Conservation (phyloP, 2,113 vertebrate species). For the Archocentrus centrarchus region DNA sequence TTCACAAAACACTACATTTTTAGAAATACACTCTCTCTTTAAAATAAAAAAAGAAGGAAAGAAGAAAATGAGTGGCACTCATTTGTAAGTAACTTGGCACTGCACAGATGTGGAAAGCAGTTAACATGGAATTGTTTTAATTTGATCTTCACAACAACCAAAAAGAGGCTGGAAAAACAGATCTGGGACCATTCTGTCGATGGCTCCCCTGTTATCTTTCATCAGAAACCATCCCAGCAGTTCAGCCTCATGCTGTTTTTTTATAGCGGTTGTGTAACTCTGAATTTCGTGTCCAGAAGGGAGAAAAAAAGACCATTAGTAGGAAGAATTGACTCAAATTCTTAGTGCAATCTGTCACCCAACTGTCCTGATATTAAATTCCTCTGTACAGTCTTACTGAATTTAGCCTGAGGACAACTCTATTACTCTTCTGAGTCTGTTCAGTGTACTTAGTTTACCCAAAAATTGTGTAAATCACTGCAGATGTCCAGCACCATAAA, state of each 20-base stretch:
- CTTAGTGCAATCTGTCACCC: slow-evolving; percentile 3
- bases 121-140: not conserved
- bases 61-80: not conserved
- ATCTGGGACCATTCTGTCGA: not conserved
- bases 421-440: not conserved
- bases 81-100: not conserved
- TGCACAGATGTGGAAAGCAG: not conserved
- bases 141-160: not conserved
- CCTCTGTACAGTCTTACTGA: not conserved
- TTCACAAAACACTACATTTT: not conserved
- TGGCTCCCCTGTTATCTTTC: not conserved
- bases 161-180: not conserved
- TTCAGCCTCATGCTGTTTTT: not conserved
- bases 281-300: not conserved
- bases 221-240: not conserved
- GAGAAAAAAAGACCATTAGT: not conserved
- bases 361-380: slow-evolving; percentile 2
- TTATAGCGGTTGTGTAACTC: slow-evolving; percentile 17
- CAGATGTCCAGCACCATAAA: not conserved
- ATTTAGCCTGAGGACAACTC: not conserved
- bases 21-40: not conserved
- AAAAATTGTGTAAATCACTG: not conserved
- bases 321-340: not conserved
- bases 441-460: not conserved
- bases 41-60: too few species aligned